These are phyloP conservation scores for Drosophila persimilis DNA, from an alignment of 1,140 invertebrate species.

Conservation along the genomic window DNA sequence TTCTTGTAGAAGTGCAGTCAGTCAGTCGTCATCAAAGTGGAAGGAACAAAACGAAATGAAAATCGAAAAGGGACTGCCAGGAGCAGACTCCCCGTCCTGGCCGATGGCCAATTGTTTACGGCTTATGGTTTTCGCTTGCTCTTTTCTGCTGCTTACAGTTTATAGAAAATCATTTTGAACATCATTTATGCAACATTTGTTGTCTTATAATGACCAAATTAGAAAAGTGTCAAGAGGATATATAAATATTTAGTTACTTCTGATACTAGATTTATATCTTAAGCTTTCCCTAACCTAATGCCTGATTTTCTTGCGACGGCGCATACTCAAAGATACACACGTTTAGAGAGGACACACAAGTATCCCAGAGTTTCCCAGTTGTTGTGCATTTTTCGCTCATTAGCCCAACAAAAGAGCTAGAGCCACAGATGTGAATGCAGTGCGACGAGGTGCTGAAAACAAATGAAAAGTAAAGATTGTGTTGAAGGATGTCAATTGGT, in stretches of 20 bases:
- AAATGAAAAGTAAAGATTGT: conserved; percentile 4
- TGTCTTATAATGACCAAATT: conserved; percentile 24
- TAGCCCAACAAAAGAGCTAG: conserved; percentile 51
- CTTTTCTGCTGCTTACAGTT: conserved; percentile 19
- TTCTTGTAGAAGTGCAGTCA: conserved; percentile 33
- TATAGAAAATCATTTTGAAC: conserved; percentile 29
- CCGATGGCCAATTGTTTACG: conserved; percentile 65
- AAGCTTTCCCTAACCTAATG: conserved; percentile 23
- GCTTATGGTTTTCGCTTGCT: conserved; percentile 55
- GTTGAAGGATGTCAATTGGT: background rate
- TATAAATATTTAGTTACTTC: no score
- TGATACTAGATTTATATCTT: no score
- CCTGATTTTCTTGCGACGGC: conserved; percentile 11
- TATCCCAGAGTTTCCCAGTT: no score
- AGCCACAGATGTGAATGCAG: conserved; percentile 56
- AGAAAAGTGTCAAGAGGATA: background rate
- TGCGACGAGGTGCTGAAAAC: conserved; percentile 37
- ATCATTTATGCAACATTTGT: conserved; percentile 54
- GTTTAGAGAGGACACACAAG: no score
- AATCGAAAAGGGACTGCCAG: conserved; percentile 19
- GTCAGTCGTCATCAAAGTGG: conserved; percentile 33
- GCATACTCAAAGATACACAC: background rate
- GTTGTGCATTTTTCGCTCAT: no score
- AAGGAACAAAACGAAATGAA: conserved; percentile 38
- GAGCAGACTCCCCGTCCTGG: conserved; percentile 37